Evolutionary conservation across 2,888 invertebrate species (phyloP), one percentile per base, ranked within the genome.

Genomic region (Axea sp.): DNA sequence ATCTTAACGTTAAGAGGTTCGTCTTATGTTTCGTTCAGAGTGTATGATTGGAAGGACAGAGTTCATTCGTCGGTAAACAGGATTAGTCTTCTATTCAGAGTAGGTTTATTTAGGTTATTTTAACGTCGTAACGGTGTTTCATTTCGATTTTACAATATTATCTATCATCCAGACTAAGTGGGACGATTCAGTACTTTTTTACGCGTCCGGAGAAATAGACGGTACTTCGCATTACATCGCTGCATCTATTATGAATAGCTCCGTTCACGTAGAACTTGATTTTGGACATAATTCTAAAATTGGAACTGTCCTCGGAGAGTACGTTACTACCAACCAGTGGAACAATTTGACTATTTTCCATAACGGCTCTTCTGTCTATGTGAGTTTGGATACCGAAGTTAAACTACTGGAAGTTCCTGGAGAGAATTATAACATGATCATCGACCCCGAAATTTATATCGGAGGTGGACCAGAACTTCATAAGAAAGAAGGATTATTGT

Each of bases 381-480:
- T 97, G 8, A 92, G 93, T 75, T 89, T 97, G 30, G 96, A 97
- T 87, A 90, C 92, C 43, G 92, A 93, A 81, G 91, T 89, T 22
- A 91, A 92, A 78, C 89, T 91, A 0, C 90, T 95, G 51, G 93
- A 94, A 82, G 90, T 95, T 37, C 92, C 93, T 0, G 93, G 93
- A 6, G 91, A 91, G 84, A 91, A 90, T 69, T 89, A 90, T 51
- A 91, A 94, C 84, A 90, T 97, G 73, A 94, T 96, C 79, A 95
- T 97, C 76, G 97, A 97, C 89, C 97, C 97, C 24, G 96, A 96
- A 88, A 95, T 97, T 78, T 97, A 96, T 86, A 94, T 97, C 77
- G 95, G 96, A 41, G 95, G 95, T 8, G 96, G 96, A 1, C 95
- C 96, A 1, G 95, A 95, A 84, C 87, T 95, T 71, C 90, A 94